Percentiles rank a stretch among this genome's conserved stretches.
Evolutionary conservation across 2,888 invertebrate species (phyloP).

Genomic region (Alentia gelatinosa): DNA sequence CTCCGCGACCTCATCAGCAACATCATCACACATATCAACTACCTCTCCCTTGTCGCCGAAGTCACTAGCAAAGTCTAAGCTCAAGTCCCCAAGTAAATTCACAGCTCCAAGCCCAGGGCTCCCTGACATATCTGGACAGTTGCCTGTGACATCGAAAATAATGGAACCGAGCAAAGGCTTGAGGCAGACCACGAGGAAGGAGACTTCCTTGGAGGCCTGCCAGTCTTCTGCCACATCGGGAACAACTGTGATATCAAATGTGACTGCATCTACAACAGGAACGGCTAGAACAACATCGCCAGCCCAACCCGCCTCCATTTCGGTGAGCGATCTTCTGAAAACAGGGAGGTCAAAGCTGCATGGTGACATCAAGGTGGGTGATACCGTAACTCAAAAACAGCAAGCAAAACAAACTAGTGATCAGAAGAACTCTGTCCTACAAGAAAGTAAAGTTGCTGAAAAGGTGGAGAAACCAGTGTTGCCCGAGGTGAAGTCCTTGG

Average conservation of each 20-base stretch:
- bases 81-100: constrained; percentile 20
- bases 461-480: not conserved
- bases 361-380: not conserved
- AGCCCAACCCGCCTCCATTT: not conserved
- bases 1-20: not conserved
- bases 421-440: too few species aligned
- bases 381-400: not conserved
- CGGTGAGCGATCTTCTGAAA: not conserved
- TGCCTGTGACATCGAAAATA: not conserved
- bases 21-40: not conserved
- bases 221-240: not conserved
- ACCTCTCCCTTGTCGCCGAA: not conserved
- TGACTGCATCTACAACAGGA: not conserved
- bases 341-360: constrained; percentile 40
- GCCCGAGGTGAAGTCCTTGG: not conserved
- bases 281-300: not conserved
- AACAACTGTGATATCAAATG: constrained; percentile 10
- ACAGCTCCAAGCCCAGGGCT: not conserved
- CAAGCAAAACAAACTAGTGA: not conserved
- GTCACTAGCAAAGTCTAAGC: not conserved
- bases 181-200: not conserved
- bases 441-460: not conserved
- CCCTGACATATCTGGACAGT: too few species aligned
- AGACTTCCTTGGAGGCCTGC: too few species aligned
- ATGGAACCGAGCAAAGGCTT: not conserved